A percentile compares a stretch with the other conserved stretches of the same genome.
Conservation (phyloP, 2,113 vertebrate species). For the Spizaetus ornatus region DNA sequence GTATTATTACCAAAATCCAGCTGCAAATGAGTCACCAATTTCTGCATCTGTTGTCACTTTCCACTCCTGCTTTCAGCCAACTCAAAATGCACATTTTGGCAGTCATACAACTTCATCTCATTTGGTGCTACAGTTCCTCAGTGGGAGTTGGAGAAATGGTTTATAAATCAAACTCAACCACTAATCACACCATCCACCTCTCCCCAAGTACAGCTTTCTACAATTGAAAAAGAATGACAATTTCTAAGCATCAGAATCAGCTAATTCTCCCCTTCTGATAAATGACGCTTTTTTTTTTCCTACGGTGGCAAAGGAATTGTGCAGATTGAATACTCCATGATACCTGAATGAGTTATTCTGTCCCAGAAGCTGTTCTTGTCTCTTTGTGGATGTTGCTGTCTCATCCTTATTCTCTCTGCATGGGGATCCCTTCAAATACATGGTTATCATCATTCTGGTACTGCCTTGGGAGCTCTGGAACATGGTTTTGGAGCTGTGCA, state of each 20-base stretch:
- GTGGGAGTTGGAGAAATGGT: background rate
- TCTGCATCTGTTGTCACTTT: constrained; percentile 6
- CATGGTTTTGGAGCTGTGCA: background rate
- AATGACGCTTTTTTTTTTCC: background rate
- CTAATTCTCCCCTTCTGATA: background rate
- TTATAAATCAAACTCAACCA: constrained; percentile 1
- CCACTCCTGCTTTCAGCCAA: background rate
- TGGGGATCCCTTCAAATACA: background rate
- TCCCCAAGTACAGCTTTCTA: background rate
- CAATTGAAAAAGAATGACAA: background rate
- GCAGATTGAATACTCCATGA: background rate
- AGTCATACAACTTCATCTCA: background rate
- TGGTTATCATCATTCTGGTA: background rate
- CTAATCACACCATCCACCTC: background rate
- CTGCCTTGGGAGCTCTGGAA: background rate
- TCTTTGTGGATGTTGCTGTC: background rate
- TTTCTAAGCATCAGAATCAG: background rate
- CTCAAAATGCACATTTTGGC: constrained; percentile 17
- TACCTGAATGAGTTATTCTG: background rate
- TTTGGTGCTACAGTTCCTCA: background rate
- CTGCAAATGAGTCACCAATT: background rate
- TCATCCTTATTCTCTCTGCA: background rate
- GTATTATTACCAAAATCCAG: background rate
- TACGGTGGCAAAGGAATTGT: background rate
- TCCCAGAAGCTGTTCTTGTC: background rate